Conservation (phyloP, 2,113 vertebrate genomes). For the Hyla sarda region DNA sequence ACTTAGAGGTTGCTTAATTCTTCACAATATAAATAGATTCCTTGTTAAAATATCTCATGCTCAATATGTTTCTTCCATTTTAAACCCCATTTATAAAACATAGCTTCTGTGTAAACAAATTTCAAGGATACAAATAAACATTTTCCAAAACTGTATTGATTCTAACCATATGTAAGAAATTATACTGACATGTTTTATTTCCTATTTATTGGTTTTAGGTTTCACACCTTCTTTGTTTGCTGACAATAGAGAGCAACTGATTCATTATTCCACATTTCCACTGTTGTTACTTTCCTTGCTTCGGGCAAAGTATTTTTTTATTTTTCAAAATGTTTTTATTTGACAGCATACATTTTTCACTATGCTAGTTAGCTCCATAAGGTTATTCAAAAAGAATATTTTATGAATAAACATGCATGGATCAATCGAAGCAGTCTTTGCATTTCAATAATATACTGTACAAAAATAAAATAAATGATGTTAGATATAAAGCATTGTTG, state of each 20-base stretch:
- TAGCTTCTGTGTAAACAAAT: conserved; percentile 5
- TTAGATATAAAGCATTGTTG: background rate
- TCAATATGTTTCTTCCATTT: background rate
- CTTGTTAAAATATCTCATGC: background rate
- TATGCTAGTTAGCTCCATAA: conserved; percentile 54
- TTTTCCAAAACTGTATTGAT: conserved; percentile 49
- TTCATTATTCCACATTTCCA: conserved; percentile 53
- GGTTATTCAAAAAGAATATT: conserved; percentile 54
- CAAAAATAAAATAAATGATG: background rate
- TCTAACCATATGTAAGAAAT: conserved; percentile 20
- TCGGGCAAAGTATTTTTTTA: conserved; percentile 48
- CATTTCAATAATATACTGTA: conserved; percentile 2
- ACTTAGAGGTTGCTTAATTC: background rate
- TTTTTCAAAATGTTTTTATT: conserved; percentile 57
- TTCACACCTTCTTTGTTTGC: conserved; percentile 46
- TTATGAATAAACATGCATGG: conserved; percentile 40
- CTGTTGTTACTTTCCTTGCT: conserved; percentile 46
- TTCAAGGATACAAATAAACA: conserved; percentile 27
- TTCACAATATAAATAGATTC: background rate
- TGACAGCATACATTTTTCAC: conserved; percentile 53
- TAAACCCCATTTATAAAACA: background rate
- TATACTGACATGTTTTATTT: conserved; percentile 49
- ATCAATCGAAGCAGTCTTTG: conserved; percentile 28
- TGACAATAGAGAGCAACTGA: conserved; percentile 45
- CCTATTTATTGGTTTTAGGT: conserved; percentile 49